Evolutionary conservation across 2,888 invertebrate species (phyloP).

Genomic region (Temnothorax unifasciatus): DNA sequence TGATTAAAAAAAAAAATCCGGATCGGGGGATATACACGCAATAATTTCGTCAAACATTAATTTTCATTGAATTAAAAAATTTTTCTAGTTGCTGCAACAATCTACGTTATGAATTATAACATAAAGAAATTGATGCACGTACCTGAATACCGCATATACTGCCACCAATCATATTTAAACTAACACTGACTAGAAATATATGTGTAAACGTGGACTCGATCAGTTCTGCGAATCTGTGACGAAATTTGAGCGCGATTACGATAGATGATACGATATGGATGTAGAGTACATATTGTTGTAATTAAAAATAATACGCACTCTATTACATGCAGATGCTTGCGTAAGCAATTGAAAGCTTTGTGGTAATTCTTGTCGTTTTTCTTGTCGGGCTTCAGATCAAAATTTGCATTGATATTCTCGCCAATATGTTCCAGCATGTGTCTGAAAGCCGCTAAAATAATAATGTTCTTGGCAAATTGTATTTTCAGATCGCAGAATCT

Average conservation of each 20-base stretch:
- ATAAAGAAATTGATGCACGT: neutral
- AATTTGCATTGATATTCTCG: slow-evolving; percentile 10
- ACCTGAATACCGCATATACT: slow-evolving; percentile 51
- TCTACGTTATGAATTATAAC: neutral
- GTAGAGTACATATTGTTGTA: neutral
- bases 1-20: neutral
- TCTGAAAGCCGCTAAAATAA: slow-evolving; percentile 37
- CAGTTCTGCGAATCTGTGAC: slow-evolving; percentile 40
- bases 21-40: neutral
- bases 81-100: neutral
- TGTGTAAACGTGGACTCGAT: slow-evolving; percentile 38
- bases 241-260: neutral
- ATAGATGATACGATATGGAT: neutral
- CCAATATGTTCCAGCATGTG: slow-evolving; percentile 33
- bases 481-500: neutral
- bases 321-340: slow-evolving; percentile 42
- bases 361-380: neutral
- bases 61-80: neutral
- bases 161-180: slow-evolving; percentile 47
- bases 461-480: slow-evolving; percentile 26
- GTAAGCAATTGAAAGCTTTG: slow-evolving; percentile 15
- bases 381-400: slow-evolving; percentile 24
- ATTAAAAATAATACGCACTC: slow-evolving; percentile 7
- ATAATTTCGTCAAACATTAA: neutral
- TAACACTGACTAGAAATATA: slow-evolving; percentile 38